Conservation (phyloP, 2,113 vertebrate genomes). For the Pelvicachromis taeniatus region DNA sequence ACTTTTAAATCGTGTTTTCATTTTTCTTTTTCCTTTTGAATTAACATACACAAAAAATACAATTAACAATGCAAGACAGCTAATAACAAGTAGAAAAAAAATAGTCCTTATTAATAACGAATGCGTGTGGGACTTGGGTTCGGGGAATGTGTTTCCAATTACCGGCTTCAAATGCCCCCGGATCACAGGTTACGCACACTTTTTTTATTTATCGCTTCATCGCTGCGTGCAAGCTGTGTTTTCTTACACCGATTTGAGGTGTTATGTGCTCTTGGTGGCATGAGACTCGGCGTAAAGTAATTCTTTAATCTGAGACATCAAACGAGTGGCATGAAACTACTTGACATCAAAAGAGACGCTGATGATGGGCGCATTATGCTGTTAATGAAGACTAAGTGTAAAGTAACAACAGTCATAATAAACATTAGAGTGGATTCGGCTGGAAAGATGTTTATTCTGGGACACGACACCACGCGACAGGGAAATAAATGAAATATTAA, state of each 20-base stretch:
- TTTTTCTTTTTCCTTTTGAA: not conserved
- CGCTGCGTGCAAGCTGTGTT: not conserved
- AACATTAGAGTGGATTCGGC: conserved; percentile 51
- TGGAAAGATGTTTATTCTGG: conserved; percentile 20
- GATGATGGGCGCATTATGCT: conserved; percentile 72
- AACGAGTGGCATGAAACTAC: conserved; percentile 76
- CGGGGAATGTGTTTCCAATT: not conserved
- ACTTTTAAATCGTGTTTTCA: not conserved
- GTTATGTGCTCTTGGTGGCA: conserved; percentile 28
- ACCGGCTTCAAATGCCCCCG: not conserved
- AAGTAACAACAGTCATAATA: conserved; percentile 68
- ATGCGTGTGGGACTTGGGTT: not conserved
- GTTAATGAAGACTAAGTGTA: conserved; percentile 79
- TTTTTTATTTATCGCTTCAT: not conserved
- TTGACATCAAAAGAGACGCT: conserved; percentile 79
- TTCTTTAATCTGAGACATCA: conserved; percentile 83
- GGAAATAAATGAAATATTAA: not conserved
- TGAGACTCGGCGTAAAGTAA: conserved; percentile 65
- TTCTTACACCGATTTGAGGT: conserved; percentile 13
- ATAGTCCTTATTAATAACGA: not conserved
- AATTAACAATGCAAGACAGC: not conserved
- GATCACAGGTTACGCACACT: not conserved
- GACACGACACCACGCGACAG: not conserved
- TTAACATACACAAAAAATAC: not conserved
- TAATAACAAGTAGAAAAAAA: not conserved